Evolutionary conservation across 2,797 vertebrate genomes (phyloP), one percentile per base, ranked within the genome.

Genomic region (Enteromius treurensis): DNA sequence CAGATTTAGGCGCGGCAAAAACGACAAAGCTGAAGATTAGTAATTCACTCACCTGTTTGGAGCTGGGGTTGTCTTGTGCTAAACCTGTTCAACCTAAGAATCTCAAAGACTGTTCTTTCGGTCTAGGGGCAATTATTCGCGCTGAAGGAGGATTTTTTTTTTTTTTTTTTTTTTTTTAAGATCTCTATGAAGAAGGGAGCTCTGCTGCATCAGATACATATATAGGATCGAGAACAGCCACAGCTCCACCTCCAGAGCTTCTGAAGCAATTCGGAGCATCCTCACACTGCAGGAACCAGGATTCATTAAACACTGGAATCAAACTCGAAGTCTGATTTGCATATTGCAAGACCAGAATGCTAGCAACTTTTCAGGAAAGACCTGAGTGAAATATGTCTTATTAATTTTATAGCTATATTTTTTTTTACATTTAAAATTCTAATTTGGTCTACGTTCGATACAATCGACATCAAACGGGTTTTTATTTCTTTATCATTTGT

Each of bases 181-280:
- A 75, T 76, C 69, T 53, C 6, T 23, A 21, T 45, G 81, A 77
- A 68, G 45, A 76, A 40, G 23, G 32, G 13, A 15, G 47, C 71
- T 55, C 55, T 51, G 32, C 69, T 81, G 70, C 55, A 55, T 68
- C 81, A 55, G 49, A 82, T 67, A 21, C 6, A 68, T 82, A 77
- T 68, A 77, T 77, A 69, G 73, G 49, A 42, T 68, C 64, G 23
- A 62, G n/a, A 45, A 42, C 23, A 58, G 62, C 23, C n/a, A 68
- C 80, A 68, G 62, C 81, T 55, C 81, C 81, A 77, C 73, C 81
- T 82, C 81, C 73, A 42, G 6, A 68, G 37, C 67, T 79, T 19
- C 19, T 58, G 21, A 76, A 32, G 68, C 19, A 51, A 32, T 37
- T 73, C 3, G 64, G 53, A 64, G 76, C 5, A 45, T 53, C 62